Percentiles rank a stretch among this genome's conserved stretches.
These are phyloP conservation scores for Vespertilio murinus DNA, from an alignment of 2,797 vertebrate genomes.

Conservation along the genomic window DNA sequence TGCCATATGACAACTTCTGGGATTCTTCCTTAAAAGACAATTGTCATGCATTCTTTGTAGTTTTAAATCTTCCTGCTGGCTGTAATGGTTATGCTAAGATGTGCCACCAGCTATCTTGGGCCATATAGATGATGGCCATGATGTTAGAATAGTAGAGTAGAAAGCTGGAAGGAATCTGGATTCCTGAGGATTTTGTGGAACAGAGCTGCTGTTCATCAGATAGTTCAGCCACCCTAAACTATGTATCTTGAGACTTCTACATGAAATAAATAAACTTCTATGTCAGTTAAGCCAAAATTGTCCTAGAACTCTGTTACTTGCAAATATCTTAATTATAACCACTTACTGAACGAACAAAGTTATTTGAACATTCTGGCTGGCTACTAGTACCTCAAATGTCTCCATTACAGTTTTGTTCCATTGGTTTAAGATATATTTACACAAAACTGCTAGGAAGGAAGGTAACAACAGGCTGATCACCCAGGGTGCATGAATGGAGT, in stretches of 20 bases:
- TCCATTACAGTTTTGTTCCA: background rate
- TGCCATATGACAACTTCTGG: background rate
- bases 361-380: background rate
- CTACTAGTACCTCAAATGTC: background rate
- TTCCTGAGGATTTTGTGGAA: background rate
- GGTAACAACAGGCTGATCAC: background rate
- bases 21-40: background rate
- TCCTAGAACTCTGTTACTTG: background rate
- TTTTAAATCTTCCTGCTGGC: background rate
- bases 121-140: background rate
- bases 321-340: background rate
- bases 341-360: conserved; percentile 27
- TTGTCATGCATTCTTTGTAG: background rate
- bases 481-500: background rate
- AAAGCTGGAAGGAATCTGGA: background rate
- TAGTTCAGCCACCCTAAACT: background rate
- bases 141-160: background rate
- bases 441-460: background rate
- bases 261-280: background rate
- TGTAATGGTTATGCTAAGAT: background rate
- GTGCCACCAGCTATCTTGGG: background rate
- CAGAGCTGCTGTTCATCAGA: background rate
- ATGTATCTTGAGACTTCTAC: background rate
- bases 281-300: conserved; percentile 15
- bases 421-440: conserved; percentile 4